phyloP scores from a whole-genome alignment of 2,888 invertebrate species.

The Salticus scenicus region DNA sequence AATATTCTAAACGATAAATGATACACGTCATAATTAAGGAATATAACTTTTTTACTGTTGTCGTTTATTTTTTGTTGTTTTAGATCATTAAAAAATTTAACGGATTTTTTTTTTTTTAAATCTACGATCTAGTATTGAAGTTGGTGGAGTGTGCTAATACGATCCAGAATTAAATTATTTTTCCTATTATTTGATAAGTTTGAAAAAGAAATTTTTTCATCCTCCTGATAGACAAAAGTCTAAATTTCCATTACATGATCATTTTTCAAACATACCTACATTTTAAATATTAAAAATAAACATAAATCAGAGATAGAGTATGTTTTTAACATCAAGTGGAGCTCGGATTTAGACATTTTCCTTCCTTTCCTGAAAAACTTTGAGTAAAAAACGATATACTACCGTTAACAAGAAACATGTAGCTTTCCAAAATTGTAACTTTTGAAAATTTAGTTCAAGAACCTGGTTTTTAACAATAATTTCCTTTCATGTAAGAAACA shows the following conservation, averaged over 20 bases:
- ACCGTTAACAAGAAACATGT: conserved; percentile 36
- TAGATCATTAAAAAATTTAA: no score
- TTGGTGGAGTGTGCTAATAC: conserved; percentile 57
- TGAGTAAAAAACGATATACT: background rate
- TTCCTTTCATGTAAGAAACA: conserved; percentile 59
- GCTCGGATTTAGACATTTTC: conserved; percentile 39
- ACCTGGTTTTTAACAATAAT: conserved; percentile 29
- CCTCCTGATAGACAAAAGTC: conserved; percentile 34
- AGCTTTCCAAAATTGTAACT: conserved; percentile 1
- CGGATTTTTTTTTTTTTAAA: conserved; percentile 54
- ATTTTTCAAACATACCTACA: conserved; percentile 39
- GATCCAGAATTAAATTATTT: conserved; percentile 57
- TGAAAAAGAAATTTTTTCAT: conserved; percentile 31
- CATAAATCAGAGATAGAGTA: conserved; percentile 50
- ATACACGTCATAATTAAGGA: no score
- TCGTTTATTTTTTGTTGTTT: no score
- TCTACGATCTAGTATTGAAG: conserved; percentile 27
- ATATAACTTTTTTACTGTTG: no score
- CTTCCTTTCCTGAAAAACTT: conserved; percentile 7
- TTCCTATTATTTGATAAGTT: conserved; percentile 20
- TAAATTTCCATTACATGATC: background rate
- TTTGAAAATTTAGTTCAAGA: background rate
- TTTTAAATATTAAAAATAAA: conserved; percentile 40
- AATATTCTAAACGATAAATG: no score
- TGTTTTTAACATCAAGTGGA: conserved; percentile 39